These are phyloP conservation scores for Rosalia funebris DNA, from an alignment of 2,888 invertebrate genomes.

Conservation along the genomic window DNA sequence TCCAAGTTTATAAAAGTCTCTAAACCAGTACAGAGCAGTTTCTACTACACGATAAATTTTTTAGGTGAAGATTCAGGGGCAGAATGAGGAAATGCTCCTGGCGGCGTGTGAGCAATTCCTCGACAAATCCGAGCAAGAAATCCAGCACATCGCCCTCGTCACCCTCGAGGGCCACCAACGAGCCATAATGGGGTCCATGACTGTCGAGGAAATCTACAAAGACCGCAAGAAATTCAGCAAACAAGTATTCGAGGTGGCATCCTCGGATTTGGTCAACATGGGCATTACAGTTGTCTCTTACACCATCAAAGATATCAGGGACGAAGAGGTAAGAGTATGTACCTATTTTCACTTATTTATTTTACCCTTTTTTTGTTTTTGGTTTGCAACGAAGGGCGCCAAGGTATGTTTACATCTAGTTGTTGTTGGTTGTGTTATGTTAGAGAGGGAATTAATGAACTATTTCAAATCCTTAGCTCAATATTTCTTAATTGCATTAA, in stretches of 20 bases:
- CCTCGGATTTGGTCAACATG: conserved; percentile 95
- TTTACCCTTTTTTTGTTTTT: conserved; percentile 50
- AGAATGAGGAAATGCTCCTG: conserved; percentile 88
- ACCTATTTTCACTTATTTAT: conserved; percentile 28
- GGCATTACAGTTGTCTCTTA: conserved; percentile 96
- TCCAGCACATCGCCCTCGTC: conserved; percentile 90
- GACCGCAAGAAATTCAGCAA: conserved; percentile 96
- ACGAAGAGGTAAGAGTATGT: conserved; percentile 82
- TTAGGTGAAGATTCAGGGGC: conserved; percentile 88
- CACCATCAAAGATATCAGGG: conserved; percentile 92
- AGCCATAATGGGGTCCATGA: conserved; percentile 97
- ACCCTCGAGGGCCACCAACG: conserved; percentile 92
- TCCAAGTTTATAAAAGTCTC: too few relatives aligned
- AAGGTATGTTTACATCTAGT: conserved; percentile 68
- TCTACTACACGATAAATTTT: too few relatives aligned
- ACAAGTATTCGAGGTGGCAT: conserved; percentile 93
- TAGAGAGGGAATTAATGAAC: not conserved
- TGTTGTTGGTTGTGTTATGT: conserved; percentile 37
- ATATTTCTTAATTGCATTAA: too few relatives aligned
- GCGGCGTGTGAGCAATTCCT: conserved; percentile 95
- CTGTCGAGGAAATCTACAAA: conserved; percentile 95
- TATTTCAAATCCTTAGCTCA: too few relatives aligned
- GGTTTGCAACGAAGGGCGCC: conserved; percentile 68
- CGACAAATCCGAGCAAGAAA: conserved; percentile 87
- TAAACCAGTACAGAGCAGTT: too few relatives aligned